These are phyloP conservation scores for Diachasma alloeum DNA, from an alignment of 1,140 invertebrate genomes.

Conservation along the genomic window DNA sequence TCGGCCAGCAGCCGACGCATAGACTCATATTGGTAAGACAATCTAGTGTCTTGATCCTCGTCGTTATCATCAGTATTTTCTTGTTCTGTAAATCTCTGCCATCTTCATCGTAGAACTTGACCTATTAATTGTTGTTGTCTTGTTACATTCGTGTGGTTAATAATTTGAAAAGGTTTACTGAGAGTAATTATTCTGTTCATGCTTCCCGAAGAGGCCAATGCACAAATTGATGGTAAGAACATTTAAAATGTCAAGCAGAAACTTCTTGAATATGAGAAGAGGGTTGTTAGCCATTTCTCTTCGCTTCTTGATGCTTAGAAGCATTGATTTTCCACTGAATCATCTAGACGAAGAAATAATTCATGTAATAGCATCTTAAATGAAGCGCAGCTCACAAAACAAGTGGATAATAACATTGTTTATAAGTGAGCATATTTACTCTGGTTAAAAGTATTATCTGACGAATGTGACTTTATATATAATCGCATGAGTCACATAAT, in stretches of 20 bases:
- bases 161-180: background rate
- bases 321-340: too few species aligned
- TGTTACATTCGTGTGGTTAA: background rate
- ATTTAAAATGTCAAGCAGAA: background rate
- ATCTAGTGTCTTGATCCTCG: slow-evolving; percentile 22
- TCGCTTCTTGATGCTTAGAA: too few species aligned
- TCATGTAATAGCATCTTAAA: too few species aligned
- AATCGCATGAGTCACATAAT: too few species aligned
- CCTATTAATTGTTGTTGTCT: background rate
- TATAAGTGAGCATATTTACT: too few species aligned
- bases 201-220: slow-evolving; percentile 66
- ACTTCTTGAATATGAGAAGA: too few species aligned
- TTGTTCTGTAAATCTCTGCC: background rate
- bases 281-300: too few species aligned
- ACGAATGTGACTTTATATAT: too few species aligned
- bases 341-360: too few species aligned
- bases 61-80: background rate
- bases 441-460: too few species aligned
- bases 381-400: too few species aligned
- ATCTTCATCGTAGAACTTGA: background rate
- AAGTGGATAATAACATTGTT: too few species aligned
- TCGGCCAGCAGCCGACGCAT: slow-evolving; percentile 42
- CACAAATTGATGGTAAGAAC: slow-evolving; percentile 71
- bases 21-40: slow-evolving; percentile 42
- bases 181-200: slow-evolving; percentile 12